Percentiles rank a stretch among this genome's conserved stretches.
Evolutionary conservation across 2,113 vertebrate genomes (phyloP).

Genomic region (Chroicocephalus ridibundus): DNA sequence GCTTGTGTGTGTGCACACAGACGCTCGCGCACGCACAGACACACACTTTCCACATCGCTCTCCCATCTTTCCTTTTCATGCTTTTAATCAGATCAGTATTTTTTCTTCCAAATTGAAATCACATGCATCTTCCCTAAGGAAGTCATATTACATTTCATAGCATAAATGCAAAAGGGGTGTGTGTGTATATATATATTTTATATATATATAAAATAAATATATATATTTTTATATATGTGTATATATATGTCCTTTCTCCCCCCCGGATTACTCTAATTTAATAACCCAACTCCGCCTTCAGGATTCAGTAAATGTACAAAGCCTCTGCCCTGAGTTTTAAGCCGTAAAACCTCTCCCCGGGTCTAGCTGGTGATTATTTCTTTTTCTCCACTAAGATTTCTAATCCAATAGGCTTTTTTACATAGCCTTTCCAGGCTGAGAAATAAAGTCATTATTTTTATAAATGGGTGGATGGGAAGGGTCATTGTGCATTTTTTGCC

Average conservation of each 20-base stretch:
- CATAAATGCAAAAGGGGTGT: neutral
- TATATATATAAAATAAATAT: too few species aligned
- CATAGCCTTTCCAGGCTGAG: neutral
- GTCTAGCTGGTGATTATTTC: neutral
- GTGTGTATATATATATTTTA: neutral
- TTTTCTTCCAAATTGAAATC: neutral
- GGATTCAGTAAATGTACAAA: neutral
- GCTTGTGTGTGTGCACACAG: neutral
- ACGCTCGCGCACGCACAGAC: fast-evolving
- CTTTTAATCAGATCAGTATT: neutral
- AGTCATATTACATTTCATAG: neutral
- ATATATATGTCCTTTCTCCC: fast-evolving
- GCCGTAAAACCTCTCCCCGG: neutral
- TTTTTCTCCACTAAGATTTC: neutral
- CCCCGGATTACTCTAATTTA: neutral
- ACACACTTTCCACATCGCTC: neutral
- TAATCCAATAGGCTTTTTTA: neutral
- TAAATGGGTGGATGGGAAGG: neutral
- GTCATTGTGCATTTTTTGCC: neutral
- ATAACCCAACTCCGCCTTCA: neutral
- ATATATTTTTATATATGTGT: neutral
- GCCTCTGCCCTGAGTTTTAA: neutral
- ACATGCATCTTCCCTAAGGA: neutral
- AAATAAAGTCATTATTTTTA: neutral
- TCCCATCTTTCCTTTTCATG: neutral